phyloP scores from a whole-genome alignment of 2,113 vertebrate species.

The Ctenomys sociabilis region DNA sequence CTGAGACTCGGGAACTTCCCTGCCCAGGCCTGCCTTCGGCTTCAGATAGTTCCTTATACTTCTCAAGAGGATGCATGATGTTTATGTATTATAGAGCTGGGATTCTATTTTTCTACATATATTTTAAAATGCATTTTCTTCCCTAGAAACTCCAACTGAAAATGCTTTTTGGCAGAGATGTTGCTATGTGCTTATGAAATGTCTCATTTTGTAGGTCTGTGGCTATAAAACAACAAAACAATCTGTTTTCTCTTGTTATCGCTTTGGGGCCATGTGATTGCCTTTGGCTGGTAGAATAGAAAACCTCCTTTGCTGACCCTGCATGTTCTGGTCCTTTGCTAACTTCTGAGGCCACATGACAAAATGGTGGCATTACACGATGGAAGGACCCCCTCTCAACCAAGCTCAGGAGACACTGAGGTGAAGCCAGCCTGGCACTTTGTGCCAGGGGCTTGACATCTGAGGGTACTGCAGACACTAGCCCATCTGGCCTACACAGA shows the following conservation, averaged over 20 bases:
- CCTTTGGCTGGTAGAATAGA: not conserved
- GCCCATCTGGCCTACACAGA: fast-evolving
- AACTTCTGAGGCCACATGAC: not conserved
- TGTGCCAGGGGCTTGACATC: not conserved
- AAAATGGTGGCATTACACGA: not conserved
- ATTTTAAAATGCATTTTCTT: not conserved
- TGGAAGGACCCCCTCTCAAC: not conserved
- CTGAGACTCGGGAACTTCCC: not conserved
- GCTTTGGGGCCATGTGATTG: not conserved
- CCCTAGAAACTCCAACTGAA: not conserved
- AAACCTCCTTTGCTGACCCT: not conserved
- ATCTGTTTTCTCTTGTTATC: not conserved
- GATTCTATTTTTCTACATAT: not conserved
- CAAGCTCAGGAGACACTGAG: not conserved
- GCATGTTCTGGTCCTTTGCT: not conserved
- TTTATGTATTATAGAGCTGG: not conserved
- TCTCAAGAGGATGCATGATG: not conserved
- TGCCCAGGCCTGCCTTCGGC: not conserved
- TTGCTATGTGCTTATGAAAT: not conserved
- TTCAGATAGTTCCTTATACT: not conserved
- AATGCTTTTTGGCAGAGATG: not conserved
- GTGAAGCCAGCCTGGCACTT: not conserved
- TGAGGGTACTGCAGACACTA: not conserved
- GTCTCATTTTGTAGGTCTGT: not conserved
- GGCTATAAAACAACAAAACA: not conserved